Base-by-base conservation (phyloP, 2,113 vertebrate species). In the Camarhynchus parvulus region DNA sequence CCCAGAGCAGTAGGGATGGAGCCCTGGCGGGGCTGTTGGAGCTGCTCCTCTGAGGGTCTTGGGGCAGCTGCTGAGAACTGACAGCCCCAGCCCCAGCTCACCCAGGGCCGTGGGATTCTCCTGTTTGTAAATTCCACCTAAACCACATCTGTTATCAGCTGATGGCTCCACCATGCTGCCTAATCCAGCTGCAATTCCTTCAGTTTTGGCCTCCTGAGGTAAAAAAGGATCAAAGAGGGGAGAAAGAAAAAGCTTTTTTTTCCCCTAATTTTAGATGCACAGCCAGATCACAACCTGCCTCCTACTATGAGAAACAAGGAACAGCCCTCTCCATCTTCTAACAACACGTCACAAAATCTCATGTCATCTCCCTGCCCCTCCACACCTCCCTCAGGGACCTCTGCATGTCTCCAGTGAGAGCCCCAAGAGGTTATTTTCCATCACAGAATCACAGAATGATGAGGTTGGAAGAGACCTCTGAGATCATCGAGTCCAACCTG, bases 61-160 rank as follows among this genome's bases (percentile, higher is more conserved):
- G 1, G 13, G 31, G 24, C 39, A 46, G 17, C 13, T 8, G 46
- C 55, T 41, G 46, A 21, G 68, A 17, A 5, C 62, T 23, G 42
- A 30, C 10, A 10, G 18, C 15, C 17, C 37, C 2, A 11, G 4
- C 15, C 24, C 6, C 2, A 7, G 14, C 13, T 37, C 17, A 4
- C 3, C 23, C 25, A 4, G 3, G 2, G 2, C 17, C 8, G 0
- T 3, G 24, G 20, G 5, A 15, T 24, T 27, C 15, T 31, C 28
- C 25, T 15, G 1, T 23, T 13, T 18, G 7, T 2, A 4, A 37
- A 7, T 3, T 23, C 44, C 5, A 1, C 59, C 23, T 5, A 13
- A 37, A 33, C 19, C 6, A 5, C 6, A 2, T 8, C 6, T 25
- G 37, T 4, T 2, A 10, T 27, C 35, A 14, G 50, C 61, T n/a